Percentiles rank a stretch among this genome's conserved stretches.
Conservation (phyloP, 2,888 invertebrate species). For the Drosophila macrospina region DNA sequence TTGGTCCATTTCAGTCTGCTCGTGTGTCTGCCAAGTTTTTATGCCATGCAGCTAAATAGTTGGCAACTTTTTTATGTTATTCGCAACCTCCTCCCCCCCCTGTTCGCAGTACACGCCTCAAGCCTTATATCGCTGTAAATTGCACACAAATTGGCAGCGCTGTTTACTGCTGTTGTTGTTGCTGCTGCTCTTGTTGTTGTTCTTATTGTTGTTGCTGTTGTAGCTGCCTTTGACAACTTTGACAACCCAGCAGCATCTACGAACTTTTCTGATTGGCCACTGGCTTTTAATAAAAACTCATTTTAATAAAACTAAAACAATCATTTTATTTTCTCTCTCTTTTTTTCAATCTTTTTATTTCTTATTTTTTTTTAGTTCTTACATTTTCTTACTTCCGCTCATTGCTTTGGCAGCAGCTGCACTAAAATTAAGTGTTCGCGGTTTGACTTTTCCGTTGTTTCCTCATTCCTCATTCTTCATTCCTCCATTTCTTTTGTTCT, state of each 20-base stretch:
- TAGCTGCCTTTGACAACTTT: slow-evolving; percentile 70
- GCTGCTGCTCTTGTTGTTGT: slow-evolving; percentile 6
- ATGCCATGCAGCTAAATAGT: slow-evolving; percentile 71
- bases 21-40: slow-evolving; percentile 78
- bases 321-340: slow-evolving; percentile 25
- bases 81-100: neutral
- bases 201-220: slow-evolving; percentile 8
- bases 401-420: slow-evolving; percentile 46
- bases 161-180: slow-evolving; percentile 47
- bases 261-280: slow-evolving; percentile 53
- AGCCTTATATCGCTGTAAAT: slow-evolving; percentile 53
- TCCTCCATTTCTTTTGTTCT: neutral
- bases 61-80: slow-evolving; percentile 70
- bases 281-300: slow-evolving; percentile 60
- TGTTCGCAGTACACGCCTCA: too few species aligned
- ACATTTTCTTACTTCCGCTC: slow-evolving; percentile 25
- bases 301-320: slow-evolving; percentile 75
- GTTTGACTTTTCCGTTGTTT: slow-evolving; percentile 25
- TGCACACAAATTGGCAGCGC: slow-evolving; percentile 75
- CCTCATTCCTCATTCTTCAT: neutral
- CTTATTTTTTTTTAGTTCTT: neutral
- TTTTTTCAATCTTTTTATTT: slow-evolving; percentile 3
- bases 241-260: slow-evolving; percentile 22
- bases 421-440: slow-evolving; percentile 47
- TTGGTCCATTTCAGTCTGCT: slow-evolving; percentile 66